These are phyloP conservation scores for Chrysotoxum bicinctum DNA, from an alignment of 2,888 invertebrate genomes.

Conservation along the genomic window DNA sequence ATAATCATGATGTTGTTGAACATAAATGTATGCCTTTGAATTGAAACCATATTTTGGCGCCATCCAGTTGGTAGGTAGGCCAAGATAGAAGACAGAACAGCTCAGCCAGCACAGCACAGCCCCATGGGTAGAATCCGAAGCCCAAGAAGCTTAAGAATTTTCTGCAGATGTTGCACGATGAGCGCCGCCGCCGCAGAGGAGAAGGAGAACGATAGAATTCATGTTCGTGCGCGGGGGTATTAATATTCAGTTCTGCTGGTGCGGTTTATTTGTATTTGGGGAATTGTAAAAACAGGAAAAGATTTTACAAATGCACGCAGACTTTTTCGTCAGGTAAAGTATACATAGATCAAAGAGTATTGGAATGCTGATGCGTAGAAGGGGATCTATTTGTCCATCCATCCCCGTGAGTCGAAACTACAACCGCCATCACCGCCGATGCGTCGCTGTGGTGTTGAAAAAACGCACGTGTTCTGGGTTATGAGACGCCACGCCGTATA, in stretches of 20 bases:
- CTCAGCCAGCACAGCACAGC: neutral
- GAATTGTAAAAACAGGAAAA: constrained; percentile 66
- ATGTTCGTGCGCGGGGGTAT: constrained; percentile 24
- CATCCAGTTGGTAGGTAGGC: constrained; percentile 44
- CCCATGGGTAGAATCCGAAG: constrained; percentile 27
- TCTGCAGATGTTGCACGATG: constrained; percentile 52
- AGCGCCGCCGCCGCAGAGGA: neutral
- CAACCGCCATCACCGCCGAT: too few species aligned
- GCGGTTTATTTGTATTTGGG: constrained; percentile 21
- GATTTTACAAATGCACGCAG: constrained; percentile 27
- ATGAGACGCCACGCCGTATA: neutral
- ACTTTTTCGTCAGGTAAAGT: constrained; percentile 57
- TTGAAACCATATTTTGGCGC: constrained; percentile 67
- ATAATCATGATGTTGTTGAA: constrained; percentile 53
- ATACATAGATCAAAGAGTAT: constrained; percentile 64
- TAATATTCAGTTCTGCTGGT: constrained; percentile 11
- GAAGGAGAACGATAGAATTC: neutral
- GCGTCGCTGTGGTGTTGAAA: constrained; percentile 43
- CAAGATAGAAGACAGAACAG: too few species aligned
- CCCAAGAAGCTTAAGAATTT: neutral
- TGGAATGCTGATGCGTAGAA: constrained; percentile 36
- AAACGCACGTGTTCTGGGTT: constrained; percentile 41
- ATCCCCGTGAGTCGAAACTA: neutral
- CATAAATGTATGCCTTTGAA: constrained; percentile 45
- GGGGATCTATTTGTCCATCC: neutral